Conservation (phyloP, 1,140 invertebrate genomes). For the Bicyclus anynana region DNA sequence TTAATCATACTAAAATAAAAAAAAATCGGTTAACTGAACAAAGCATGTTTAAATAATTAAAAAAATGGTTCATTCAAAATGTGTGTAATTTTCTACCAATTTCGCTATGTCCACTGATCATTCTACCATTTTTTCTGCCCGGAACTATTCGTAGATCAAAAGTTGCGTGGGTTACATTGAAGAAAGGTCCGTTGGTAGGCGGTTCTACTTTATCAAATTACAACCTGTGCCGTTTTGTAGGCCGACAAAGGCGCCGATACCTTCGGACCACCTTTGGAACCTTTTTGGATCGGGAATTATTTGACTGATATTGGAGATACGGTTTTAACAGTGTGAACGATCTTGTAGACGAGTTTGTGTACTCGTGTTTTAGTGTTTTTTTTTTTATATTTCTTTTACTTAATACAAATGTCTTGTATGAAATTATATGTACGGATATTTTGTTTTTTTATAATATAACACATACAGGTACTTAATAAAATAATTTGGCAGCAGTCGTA, state of each 20-base stretch:
- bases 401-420: too few species aligned
- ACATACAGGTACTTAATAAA: too few species aligned
- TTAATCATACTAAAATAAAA: too few species aligned
- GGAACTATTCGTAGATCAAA: conserved; percentile 9
- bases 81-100: not conserved
- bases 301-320: conserved; percentile 3
- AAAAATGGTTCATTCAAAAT: too few species aligned
- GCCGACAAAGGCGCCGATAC: conserved; percentile 61
- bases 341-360: not conserved
- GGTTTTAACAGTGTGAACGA: not conserved
- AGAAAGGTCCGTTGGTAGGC: conserved; percentile 63
- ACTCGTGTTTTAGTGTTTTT: not conserved
- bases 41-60: too few species aligned
- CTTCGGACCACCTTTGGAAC: conserved; percentile 11
- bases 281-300: not conserved
- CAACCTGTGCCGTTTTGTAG: conserved; percentile 65
- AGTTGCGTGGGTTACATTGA: conserved; percentile 58
- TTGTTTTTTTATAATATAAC: too few species aligned
- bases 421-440: too few species aligned
- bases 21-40: too few species aligned
- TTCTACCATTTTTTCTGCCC: conserved; percentile 13
- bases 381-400: not conserved
- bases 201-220: conserved; percentile 72
- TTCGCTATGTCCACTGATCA: conserved; percentile 3
- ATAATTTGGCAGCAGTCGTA: too few species aligned